Conservation (phyloP, 1,140 invertebrate genomes). For the Zaprionus nigranus region DNA sequence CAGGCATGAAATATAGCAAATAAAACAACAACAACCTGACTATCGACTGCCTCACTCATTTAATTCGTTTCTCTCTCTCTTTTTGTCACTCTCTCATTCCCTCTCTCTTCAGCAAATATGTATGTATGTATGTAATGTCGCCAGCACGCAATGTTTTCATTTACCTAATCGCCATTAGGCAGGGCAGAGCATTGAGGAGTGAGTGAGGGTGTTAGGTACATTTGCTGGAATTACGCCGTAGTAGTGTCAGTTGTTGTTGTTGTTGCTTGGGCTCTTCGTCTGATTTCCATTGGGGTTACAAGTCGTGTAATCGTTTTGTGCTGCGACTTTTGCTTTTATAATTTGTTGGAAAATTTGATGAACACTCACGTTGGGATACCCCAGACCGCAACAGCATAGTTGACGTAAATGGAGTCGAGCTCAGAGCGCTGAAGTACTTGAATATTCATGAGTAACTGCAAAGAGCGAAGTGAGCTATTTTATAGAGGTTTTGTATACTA, state of each 20-base stretch:
- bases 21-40: conserved; percentile 46
- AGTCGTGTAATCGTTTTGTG: conserved; percentile 74
- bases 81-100: neutral
- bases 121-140: conserved; percentile 66
- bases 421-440: conserved; percentile 6
- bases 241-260: conserved; percentile 5
- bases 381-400: neutral
- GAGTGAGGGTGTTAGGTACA: conserved; percentile 34
- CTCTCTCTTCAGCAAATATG: neutral
- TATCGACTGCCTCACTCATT: neutral
- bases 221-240: conserved; percentile 66
- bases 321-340: conserved; percentile 60
- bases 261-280: conserved; percentile 21
- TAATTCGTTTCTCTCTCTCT: neutral
- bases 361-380: conserved; percentile 26
- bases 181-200: conserved; percentile 33
- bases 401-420: neutral
- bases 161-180: conserved; percentile 80
- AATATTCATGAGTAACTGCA: conserved; percentile 13
- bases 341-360: conserved; percentile 70
- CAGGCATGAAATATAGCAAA: conserved; percentile 81
- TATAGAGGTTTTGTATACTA: neutral
- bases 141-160: conserved; percentile 79
- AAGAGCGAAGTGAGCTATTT: neutral
- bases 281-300: conserved; percentile 38